Evolutionary conservation across 2,113 vertebrate genomes (phyloP).

Genomic region (Rafetus swinhoei): DNA sequence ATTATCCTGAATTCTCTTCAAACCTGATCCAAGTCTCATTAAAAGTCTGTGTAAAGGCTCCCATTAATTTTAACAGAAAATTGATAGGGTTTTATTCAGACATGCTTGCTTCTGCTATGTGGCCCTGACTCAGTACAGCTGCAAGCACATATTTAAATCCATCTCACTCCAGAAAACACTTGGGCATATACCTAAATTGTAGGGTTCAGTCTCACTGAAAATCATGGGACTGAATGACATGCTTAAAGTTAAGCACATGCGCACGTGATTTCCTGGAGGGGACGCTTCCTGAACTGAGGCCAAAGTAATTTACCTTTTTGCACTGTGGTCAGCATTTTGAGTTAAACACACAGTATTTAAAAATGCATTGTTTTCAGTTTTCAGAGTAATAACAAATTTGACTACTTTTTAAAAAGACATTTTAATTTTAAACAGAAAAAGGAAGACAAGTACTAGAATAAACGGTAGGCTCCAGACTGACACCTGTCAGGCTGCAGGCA

Average conservation of each 20-base stretch:
- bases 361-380: background rate
- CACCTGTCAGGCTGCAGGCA: no score
- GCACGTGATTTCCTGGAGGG: background rate
- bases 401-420: constrained; percentile 6
- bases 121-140: constrained; percentile 4
- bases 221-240: background rate
- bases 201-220: background rate
- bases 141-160: background rate
- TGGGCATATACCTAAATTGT: background rate
- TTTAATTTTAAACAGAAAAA: constrained; percentile 16
- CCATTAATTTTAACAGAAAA: background rate
- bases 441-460: constrained; percentile 4
- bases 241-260: background rate
- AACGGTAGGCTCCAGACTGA: background rate
- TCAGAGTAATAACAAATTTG: background rate
- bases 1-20: constrained; percentile 3
- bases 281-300: background rate
- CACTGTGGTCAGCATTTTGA: background rate
- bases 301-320: background rate
- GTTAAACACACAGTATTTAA: background rate
- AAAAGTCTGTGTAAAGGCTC: background rate
- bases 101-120: constrained; percentile 3
- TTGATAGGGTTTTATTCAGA: background rate
- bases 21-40: constrained; percentile 17
- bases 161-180: background rate